Evolutionary conservation across 2,797 vertebrate genomes (phyloP).

Genomic region (Pseudochirops corinnae): DNA sequence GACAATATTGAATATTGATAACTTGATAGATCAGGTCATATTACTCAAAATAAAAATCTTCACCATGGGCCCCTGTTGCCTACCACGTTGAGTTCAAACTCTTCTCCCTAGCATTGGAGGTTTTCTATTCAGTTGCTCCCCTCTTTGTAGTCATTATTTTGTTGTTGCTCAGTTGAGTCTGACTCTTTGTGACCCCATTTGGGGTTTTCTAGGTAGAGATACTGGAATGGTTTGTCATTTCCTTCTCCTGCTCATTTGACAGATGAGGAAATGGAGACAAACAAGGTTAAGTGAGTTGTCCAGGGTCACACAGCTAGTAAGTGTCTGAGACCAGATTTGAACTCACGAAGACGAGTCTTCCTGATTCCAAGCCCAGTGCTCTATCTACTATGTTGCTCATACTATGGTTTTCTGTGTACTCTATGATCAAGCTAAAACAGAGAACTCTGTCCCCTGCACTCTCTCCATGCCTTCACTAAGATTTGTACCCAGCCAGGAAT

Average conservation of each 20-base stretch:
- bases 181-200: background rate
- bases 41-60: background rate
- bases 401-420: no score
- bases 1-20: background rate
- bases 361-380: no score
- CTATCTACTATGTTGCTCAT: no score
- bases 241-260: background rate
- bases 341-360: no score
- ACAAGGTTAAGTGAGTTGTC: background rate
- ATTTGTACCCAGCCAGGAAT: no score
- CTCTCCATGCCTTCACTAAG: no score
- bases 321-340: no score
- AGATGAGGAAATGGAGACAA: background rate
- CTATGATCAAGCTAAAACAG: no score
- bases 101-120: background rate
- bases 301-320: background rate
- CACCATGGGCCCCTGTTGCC: background rate
- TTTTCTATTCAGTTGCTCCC: background rate
- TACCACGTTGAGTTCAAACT: background rate
- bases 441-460: no score
- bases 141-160: background rate
- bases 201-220: background rate
- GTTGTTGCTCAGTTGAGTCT: background rate
- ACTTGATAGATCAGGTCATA: background rate
- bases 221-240: background rate